A percentile compares a stretch with the other conserved stretches of the same genome.
These are phyloP conservation scores for Theonella swinhoei DNA, from an alignment of 37 sponge, comb jelly and placozoan species.

Conservation along the genomic window DNA sequence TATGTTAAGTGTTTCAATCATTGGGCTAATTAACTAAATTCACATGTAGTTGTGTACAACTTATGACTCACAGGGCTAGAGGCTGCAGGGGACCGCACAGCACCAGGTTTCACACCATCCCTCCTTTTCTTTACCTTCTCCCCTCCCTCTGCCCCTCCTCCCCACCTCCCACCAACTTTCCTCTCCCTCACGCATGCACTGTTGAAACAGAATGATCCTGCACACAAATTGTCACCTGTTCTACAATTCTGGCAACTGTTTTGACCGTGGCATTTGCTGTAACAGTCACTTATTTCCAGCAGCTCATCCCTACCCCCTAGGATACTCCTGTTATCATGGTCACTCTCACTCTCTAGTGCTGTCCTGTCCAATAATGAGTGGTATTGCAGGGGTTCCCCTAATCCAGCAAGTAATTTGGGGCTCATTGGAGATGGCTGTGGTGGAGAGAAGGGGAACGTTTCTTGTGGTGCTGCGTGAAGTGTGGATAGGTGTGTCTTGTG, in stretches of 20 bases:
- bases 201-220: neutral
- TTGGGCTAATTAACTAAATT: no score
- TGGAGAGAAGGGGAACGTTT: slow-evolving; percentile 50
- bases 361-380: neutral
- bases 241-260: neutral
- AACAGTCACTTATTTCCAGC: neutral
- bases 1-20: no score
- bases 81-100: slow-evolving; percentile 7
- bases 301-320: neutral
- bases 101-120: neutral
- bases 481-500: neutral
- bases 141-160: neutral
- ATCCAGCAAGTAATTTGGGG: slow-evolving; percentile 44
- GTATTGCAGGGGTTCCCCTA: slow-evolving; percentile 8
- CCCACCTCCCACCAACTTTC: no score
- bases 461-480: neutral
- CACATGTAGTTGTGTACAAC: no score
- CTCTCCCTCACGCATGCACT: neutral
- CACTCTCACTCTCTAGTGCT: neutral
- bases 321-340: neutral
- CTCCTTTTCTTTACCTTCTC: neutral
- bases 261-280: neutral
- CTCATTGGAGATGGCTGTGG: slow-evolving; percentile 49
- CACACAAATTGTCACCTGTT: neutral
- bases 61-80: slow-evolving; percentile 11